These are phyloP conservation scores for Margarornis squamiger DNA, from an alignment of 2,797 vertebrate species.

Conservation along the genomic window DNA sequence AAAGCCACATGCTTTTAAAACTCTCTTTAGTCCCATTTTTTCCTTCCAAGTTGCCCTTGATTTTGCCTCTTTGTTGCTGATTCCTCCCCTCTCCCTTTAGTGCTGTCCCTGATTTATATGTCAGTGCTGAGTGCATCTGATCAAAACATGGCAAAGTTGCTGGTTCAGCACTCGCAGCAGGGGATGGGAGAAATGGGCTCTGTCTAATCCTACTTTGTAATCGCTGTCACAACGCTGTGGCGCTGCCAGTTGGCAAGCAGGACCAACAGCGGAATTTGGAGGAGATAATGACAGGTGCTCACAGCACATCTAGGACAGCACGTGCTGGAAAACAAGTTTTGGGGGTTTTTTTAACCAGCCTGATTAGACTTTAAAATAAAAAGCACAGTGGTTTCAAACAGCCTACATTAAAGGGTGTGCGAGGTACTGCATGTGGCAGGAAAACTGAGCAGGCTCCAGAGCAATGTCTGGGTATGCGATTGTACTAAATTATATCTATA, in stretches of 20 bases:
- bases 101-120: conserved; percentile 40
- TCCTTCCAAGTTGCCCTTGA: conserved; percentile 30
- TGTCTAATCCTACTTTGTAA: not conserved
- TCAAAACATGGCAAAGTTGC: conserved; percentile 48
- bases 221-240: not conserved
- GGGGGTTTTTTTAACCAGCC: not conserved
- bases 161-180: conserved; percentile 64
- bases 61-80: conserved; percentile 50
- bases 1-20: conserved; percentile 34
- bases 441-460: not conserved
- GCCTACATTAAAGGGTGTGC: not conserved
- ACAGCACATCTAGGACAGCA: not conserved
- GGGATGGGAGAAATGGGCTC: conserved; percentile 21
- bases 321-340: not conserved
- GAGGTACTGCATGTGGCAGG: not conserved
- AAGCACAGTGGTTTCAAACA: not conserved
- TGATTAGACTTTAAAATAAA: not conserved
- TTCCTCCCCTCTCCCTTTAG: conserved; percentile 35
- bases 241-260: not conserved
- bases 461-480: not conserved
- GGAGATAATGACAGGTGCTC: not conserved
- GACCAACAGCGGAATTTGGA: not conserved
- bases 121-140: conserved; percentile 44
- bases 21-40: not conserved
- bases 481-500: not conserved